Evolutionary conservation across 2,113 vertebrate genomes (phyloP), one percentile per base, ranked within the genome.

Genomic region (Leptodactylus fuscus): DNA sequence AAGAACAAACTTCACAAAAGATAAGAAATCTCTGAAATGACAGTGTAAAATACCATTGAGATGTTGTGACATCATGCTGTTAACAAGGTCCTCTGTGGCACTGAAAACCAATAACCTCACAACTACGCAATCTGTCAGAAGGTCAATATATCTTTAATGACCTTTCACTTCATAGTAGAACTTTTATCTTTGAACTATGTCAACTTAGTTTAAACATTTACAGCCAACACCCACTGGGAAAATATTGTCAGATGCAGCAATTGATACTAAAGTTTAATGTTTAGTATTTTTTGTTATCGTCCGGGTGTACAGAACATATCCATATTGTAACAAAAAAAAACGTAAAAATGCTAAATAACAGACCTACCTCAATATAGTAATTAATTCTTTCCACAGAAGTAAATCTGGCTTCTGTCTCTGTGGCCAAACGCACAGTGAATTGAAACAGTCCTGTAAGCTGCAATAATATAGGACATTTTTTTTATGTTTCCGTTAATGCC

Each of bases 311-410:
- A n/a, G n/a, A 6, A 51, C 16, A 5, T 51, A 18, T 1, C 1
- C 15, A 2, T 51, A 51, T 51, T 5, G 2, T 51, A 18, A 16
- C 16, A 51, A 51, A 51, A 18, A 51, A n/a, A 55, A 22, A 1
- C 8, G 4, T 22, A 53, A 53, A 22, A 55, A 34, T 36, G 49
- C 16, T n/a, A 11, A 58, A 55, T 3, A 75, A 84, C 36, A 36
- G 13, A 86, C 83, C 88, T 88, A 95, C 95, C 94, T 92, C 91
- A 89, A 95, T 94, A 81, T 96, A 96, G 92, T 96, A 93, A 91
- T 92, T 91, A 88, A 96, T 96, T 89, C 95, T 92, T 87, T 96
- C 95, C n/a, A 96, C 94, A 41, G 94, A 96, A 18, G 94, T 96
- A 88, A 96, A 96, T 4, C 93, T 93, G 87, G 95, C 95, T 88